Evolutionary conservation across 64 coral and sea anemone genomes (phyloP).

Genomic region (Astreopora myriophthalma): DNA sequence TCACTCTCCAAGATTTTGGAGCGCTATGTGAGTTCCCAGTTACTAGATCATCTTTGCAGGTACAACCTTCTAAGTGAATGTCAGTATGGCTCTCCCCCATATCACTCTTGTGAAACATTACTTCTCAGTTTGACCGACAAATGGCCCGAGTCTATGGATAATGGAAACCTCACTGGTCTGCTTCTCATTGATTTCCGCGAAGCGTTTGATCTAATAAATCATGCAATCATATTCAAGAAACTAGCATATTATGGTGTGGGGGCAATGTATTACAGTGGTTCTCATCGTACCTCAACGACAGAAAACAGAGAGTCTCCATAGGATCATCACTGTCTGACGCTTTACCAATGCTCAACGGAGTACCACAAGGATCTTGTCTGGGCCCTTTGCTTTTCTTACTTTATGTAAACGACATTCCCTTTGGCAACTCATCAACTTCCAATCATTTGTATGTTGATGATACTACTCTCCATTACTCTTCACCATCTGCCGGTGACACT

Average conservation of each 20-base stretch:
- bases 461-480: no score
- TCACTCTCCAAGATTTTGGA: background rate
- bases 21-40: background rate
- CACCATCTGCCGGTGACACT: no score
- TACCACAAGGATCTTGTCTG: no score
- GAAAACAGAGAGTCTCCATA: slow-evolving; percentile 6
- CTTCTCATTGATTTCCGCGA: background rate
- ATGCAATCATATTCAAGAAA: background rate
- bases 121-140: background rate
- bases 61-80: slow-evolving; percentile 9
- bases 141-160: slow-evolving; percentile 3
- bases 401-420: no score
- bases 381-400: no score
- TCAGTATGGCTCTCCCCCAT: background rate
- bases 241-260: background rate
- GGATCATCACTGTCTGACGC: slow-evolving; percentile 3
- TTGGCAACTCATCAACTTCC: no score
- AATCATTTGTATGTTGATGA: no score
- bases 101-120: slow-evolving; percentile 10
- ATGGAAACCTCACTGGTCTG: background rate
- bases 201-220: background rate
- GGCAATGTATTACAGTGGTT: slow-evolving; percentile 9
- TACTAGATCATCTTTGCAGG: background rate
- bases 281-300: background rate
- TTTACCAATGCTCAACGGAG: slow-evolving; percentile 6